Evolutionary conservation across 2,888 invertebrate genomes (phyloP).

Genomic region (Tinea semifulvella): DNA sequence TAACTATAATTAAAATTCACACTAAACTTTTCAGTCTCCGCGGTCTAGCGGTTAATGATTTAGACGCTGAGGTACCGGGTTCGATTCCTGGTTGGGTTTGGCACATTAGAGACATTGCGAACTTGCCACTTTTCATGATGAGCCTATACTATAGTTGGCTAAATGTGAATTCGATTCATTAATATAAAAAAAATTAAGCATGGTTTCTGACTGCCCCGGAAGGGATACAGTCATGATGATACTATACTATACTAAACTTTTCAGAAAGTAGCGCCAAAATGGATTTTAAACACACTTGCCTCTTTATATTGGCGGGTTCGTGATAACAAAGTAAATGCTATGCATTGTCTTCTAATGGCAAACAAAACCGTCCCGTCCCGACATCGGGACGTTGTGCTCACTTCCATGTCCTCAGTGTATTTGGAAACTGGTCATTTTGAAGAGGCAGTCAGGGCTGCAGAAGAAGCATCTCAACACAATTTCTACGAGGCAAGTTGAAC

Average conservation of each 20-base stretch:
- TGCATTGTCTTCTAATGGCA: constrained; percentile 75
- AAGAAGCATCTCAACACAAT: constrained; percentile 69
- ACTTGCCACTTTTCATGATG: no score
- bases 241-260: constrained; percentile 17
- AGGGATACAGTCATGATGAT: no score
- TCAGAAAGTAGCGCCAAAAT: constrained; percentile 76
- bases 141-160: no score
- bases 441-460: constrained; percentile 69
- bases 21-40: no score
- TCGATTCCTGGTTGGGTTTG: no score
- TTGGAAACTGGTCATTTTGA: constrained; percentile 72
- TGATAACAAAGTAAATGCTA: constrained; percentile 72
- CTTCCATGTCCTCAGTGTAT: constrained; percentile 75
- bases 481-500: constrained; percentile 70
- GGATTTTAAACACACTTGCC: constrained; percentile 77
- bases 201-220: no score
- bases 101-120: no score
- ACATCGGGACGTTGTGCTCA: constrained; percentile 72
- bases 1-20: no score
- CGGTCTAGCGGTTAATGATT: no score
- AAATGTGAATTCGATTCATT: no score
- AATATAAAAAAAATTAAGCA: no score
- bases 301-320: constrained; percentile 82
- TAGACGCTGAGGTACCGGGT: no score
- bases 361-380: constrained; percentile 64